Conservation (phyloP, 2,113 vertebrate species). For the Aythya baeri region DNA sequence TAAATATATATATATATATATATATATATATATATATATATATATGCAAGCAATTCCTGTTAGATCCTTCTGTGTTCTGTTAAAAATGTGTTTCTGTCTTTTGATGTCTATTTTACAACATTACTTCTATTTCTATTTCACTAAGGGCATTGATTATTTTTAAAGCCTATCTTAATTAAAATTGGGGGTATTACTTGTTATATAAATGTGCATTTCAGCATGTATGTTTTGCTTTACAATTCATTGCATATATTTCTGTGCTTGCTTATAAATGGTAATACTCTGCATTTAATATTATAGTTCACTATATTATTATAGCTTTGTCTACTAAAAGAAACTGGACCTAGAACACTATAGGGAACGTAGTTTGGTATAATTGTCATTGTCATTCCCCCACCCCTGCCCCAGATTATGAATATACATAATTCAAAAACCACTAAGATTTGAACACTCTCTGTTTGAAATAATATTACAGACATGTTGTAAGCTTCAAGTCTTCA, state of each 20-base stretch:
- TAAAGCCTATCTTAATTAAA: constrained; percentile 28
- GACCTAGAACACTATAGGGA: neutral
- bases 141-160: neutral
- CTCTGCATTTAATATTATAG: neutral
- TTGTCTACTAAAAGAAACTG: neutral
- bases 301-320: neutral
- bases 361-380: neutral
- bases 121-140: neutral
- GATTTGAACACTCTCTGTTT: neutral
- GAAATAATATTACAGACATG: neutral
- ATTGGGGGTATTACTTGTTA: neutral
- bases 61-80: constrained; percentile 28
- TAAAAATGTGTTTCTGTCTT: constrained; percentile 37
- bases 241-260: neutral
- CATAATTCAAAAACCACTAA: neutral
- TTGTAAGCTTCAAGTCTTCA: neutral
- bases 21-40: neutral
- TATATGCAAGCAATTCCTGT: constrained; percentile 52
- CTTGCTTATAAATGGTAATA: neutral
- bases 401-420: neutral
- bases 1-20: constrained; percentile 27
- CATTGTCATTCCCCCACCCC: neutral
- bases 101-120: constrained; percentile 7
- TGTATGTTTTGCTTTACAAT: neutral
- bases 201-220: neutral